Base-by-base conservation (phyloP, 2,888 invertebrate genomes). In the Xylocampa areola region DNA sequence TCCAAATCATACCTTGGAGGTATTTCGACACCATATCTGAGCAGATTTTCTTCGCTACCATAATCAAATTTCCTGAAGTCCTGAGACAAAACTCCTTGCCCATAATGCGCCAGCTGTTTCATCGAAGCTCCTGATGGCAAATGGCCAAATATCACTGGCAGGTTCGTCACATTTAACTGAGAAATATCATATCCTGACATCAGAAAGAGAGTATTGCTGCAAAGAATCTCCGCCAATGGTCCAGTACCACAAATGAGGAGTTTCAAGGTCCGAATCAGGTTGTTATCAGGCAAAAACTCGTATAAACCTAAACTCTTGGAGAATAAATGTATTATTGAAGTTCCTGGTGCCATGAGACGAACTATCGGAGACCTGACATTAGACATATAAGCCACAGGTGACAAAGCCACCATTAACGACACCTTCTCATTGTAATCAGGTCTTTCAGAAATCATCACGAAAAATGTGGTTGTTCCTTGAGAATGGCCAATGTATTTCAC, bases 401-500 rank as follows among this genome's bases (percentile, higher is more conserved):
- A 95, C 23, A 96, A 70, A 0, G 95, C 93, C 5, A 94, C 82
- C 93, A 95, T 94, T 2, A 93, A 69, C 2, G 87, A 81, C 4
- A 96, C 85, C 79, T 95, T 95, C 0, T 85, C 62, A 68, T 95
- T 95, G 70, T 95, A 95, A 19, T 95, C 93, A 0, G 95, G 94
- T 30, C 81, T 84, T 54, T 92, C 88, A 0, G 95, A 92, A 7
- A 91, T 85, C 94, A 95, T 92, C 0, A 95, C 95, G 70, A 94
- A 95, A 78, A 95, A 95, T 0, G 88, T 65, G 0, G 95, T 95
- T 0, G 95, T 94, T 1, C 96, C 97, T 87, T 95, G 95, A 4
- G 96, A 96, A 83, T 97, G 96, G 0, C 97, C 97, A 5, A 96
- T 86, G 80, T 96, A 97, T 66, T 94, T 94, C 0, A 97, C 44